A percentile compares a stretch with the other conserved stretches of the same genome.
phyloP scores from a whole-genome alignment of 2,113 vertebrate genomes.

The Sminthopsis crassicaudata region DNA sequence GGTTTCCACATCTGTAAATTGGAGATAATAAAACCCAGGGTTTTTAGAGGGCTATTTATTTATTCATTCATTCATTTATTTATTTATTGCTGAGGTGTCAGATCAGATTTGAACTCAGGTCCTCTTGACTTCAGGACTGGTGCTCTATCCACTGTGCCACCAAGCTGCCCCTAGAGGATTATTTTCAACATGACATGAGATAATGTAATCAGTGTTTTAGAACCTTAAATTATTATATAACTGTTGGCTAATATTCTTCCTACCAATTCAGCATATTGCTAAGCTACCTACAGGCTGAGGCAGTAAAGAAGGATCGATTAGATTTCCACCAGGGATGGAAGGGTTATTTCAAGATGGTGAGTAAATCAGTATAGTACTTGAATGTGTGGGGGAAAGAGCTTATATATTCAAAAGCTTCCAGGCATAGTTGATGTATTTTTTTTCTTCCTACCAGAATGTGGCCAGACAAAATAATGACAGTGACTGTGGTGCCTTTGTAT shows the following conservation, averaged over 20 bases:
- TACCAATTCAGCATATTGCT: conserved; percentile 90
- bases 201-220: not conserved
- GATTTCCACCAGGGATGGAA: conserved; percentile 92
- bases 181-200: not conserved
- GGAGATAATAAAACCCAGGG: not conserved
- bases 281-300: conserved; percentile 95
- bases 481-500: conserved; percentile 94
- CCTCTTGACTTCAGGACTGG: too few relatives aligned
- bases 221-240: not conserved
- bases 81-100: too few relatives aligned
- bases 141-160: too few relatives aligned
- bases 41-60: not conserved
- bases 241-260: not conserved
- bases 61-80: not conserved
- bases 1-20: not conserved
- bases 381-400: not conserved
- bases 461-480: conserved; percentile 96
- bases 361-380: conserved; percentile 24
- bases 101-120: too few relatives aligned
- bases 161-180: not conserved
- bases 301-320: conserved; percentile 91
- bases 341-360: conserved; percentile 95
- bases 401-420: not conserved
- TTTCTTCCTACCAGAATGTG: conserved; percentile 86
- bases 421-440: not conserved